phyloP scores from a whole-genome alignment of 2,113 vertebrate genomes.

The Clarias macrocephalus region DNA sequence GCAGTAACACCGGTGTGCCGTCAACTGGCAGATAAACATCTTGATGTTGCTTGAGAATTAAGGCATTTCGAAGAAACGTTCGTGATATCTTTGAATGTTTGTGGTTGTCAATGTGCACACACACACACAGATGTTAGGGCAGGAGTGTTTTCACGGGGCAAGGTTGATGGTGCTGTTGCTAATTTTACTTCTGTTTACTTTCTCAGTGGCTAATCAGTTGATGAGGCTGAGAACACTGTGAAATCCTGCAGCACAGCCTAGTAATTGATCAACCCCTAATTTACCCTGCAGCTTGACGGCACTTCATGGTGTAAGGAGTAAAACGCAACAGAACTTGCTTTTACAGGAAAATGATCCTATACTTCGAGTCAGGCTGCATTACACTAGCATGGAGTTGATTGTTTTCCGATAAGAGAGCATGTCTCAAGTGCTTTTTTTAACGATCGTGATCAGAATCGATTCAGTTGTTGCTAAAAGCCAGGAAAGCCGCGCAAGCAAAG shows the following conservation, averaged over 20 bases:
- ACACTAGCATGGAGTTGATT: neutral
- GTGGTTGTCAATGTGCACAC: neutral
- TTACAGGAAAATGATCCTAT: neutral
- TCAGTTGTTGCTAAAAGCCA: neutral
- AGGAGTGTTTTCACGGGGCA: neutral
- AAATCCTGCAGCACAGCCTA: neutral
- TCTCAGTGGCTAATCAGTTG: constrained; percentile 16
- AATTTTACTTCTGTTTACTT: constrained; percentile 9
- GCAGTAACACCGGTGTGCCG: neutral
- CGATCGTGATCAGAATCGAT: neutral
- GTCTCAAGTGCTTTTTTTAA: neutral
- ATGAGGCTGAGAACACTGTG: neutral
- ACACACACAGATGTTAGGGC: neutral
- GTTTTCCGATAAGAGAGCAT: neutral
- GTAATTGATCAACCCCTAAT: neutral
- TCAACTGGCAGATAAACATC: constrained; percentile 15
- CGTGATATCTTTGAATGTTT: neutral
- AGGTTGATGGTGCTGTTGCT: neutral
- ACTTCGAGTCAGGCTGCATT: neutral
- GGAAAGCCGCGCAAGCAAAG: neutral
- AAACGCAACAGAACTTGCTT: neutral
- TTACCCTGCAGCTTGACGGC: neutral
- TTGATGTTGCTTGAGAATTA: neutral
- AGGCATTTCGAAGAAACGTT: constrained; percentile 16
- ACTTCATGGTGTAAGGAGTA: neutral